These are phyloP conservation scores for Oscheius sp. DNA, from an alignment of 2,888 invertebrate species.

Conservation along the genomic window DNA sequence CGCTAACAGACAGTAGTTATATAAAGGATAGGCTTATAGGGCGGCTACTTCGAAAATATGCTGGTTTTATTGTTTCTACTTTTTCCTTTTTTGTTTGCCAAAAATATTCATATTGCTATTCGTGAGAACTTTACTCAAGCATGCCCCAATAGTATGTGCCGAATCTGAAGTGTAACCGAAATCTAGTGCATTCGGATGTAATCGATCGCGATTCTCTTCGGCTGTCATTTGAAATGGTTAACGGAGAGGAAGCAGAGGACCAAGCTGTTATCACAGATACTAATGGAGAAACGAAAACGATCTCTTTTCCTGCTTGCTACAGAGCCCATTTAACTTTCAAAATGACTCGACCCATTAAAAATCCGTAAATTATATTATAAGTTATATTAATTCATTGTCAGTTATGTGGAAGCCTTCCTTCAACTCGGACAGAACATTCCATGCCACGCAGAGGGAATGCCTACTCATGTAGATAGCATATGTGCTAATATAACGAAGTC, in stretches of 20 bases:
- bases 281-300: constrained; percentile 41
- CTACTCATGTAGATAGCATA: constrained; percentile 43
- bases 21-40: background rate
- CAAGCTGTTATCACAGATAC: constrained; percentile 45
- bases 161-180: background rate
- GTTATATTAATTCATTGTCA: background rate
- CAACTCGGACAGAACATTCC: constrained; percentile 61
- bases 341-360: constrained; percentile 50
- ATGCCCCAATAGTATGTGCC: constrained; percentile 47
- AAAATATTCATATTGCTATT: constrained; percentile 42
- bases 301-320: constrained; percentile 63
- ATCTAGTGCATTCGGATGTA: constrained; percentile 51
- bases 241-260: constrained; percentile 31
- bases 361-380: constrained; percentile 42
- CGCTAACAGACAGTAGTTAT: constrained; percentile 13
- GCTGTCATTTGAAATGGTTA: constrained; percentile 53
- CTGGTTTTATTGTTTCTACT: background rate
- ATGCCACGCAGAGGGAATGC: constrained; percentile 41
- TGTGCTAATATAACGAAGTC: constrained; percentile 57
- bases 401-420: constrained; percentile 62
- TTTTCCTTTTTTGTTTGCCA: constrained; percentile 4
- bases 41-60: too few relatives aligned
- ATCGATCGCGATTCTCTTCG: constrained; percentile 54
- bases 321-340: constrained; percentile 55
- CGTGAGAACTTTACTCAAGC: constrained; percentile 51